These are phyloP conservation scores for Ceraclea dissimilis DNA, from an alignment of 2,888 invertebrate genomes.

Conservation along the genomic window DNA sequence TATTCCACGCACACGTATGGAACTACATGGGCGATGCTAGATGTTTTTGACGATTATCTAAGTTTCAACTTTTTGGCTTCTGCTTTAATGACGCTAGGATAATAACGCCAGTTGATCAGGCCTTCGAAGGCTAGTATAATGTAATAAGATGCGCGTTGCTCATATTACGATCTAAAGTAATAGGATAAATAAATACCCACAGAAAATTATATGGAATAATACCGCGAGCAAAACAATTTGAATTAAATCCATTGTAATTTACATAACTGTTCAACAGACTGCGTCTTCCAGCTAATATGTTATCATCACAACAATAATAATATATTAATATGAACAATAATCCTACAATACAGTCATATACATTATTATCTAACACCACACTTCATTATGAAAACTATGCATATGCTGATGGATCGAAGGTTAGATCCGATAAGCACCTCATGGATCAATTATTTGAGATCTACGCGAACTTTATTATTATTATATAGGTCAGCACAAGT, in stretches of 20 bases:
- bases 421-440: neutral
- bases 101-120: no score
- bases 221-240: neutral
- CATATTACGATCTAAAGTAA: no score
- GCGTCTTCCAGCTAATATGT: neutral
- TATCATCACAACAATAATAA: neutral
- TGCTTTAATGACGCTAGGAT: no score
- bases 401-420: constrained; percentile 2
- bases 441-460: neutral
- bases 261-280: neutral
- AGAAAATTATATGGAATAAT: no score
- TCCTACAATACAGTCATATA: neutral
- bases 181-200: no score
- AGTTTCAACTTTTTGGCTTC: no score
- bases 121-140: no score
- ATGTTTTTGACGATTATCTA: no score
- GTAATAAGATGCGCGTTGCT: no score
- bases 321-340: neutral
- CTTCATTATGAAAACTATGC: neutral
- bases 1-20: no score
- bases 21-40: no score
- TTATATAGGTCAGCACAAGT: neutral
- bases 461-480: neutral
- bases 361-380: neutral
- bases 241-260: neutral